These are phyloP conservation scores for Archegozetes longisetosus DNA, from an alignment of 1,140 invertebrate genomes.

Conservation along the genomic window DNA sequence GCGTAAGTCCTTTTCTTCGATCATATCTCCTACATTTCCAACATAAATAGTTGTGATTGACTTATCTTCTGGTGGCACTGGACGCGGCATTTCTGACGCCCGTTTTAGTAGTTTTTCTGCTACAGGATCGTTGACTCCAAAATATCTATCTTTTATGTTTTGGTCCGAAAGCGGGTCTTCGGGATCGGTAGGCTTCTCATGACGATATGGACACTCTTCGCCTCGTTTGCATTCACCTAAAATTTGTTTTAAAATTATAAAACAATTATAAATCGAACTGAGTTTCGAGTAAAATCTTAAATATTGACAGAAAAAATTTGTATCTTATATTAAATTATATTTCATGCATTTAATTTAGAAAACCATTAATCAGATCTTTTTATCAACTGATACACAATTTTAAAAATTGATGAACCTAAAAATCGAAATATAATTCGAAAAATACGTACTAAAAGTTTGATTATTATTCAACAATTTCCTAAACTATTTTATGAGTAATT, in stretches of 20 bases:
- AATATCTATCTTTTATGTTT: conserved; percentile 97
- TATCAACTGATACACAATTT: too few relatives aligned
- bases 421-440: too few relatives aligned
- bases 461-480: too few relatives aligned
- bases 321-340: too few relatives aligned
- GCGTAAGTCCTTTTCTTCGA: conserved; percentile 76
- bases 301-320: too few relatives aligned
- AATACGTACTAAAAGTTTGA: too few relatives aligned
- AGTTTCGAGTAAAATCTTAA: too few relatives aligned
- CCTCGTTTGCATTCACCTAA: conserved; percentile 83
- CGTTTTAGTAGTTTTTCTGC: conserved; percentile 91
- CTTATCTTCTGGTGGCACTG: conserved; percentile 88
- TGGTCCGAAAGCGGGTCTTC: conserved; percentile 98
- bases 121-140: conserved; percentile 96
- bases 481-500: too few relatives aligned
- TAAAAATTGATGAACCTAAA: too few relatives aligned
- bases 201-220: conserved; percentile 97
- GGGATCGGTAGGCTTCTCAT: conserved; percentile 97
- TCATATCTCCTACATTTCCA: conserved; percentile 69
- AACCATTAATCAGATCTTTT: too few relatives aligned
- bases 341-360: too few relatives aligned
- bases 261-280: not conserved
- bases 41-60: conserved; percentile 92
- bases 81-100: conserved; percentile 73
- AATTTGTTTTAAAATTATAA: not conserved